Base-by-base conservation (phyloP, 2,888 invertebrate genomes). In the Agrochola macilenta region DNA sequence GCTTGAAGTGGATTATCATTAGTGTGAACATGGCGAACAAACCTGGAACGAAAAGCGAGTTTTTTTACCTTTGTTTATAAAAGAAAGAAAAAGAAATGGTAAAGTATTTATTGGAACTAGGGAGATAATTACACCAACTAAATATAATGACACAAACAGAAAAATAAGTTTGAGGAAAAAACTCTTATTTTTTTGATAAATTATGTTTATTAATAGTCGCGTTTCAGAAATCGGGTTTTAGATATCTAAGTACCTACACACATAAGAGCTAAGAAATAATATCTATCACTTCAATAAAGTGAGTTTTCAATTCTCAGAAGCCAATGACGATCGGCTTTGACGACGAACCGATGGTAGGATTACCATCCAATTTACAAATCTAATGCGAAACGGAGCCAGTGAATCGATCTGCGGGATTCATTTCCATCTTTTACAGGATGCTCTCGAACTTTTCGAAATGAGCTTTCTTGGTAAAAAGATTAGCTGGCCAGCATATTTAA, bases 1-100 rank as follows among this genome's bases (percentile, higher is more conserved):
- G 97, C 93, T 99, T 99, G 95, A 98, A 98, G 95, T 99, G 99
- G 92, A 99, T 99, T 93, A 99, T 99, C 96, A 98, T 98, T 80
- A 99, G 97, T 0, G 99, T 98, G 96, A 99, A 99, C 87, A 99
- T 97, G 43, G 99, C 98, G 95, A 99, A 99, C 2, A 98, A 97
- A 58, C 99, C 99, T 99, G 97, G 39, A 95, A 95, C 89, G 49
- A 76, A 82, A 84, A 60, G 35, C 30, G 0, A 52, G 12, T 23
- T 58, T 30, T n/a, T 46, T 17, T 0, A 43, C 3, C 12, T n/a
- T 57, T n/a, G 3, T 57, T 30, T 17, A 23, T 30, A 46, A 54
- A 43, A 43, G 39, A 39, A 39, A 39, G 39, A 39, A 39, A 43
- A 43, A 39, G 43, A 11, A 43, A 43, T 9, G 9, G 9, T 1